Evolutionary conservation across 2,797 vertebrate species (phyloP).

Genomic region (Hydrophis major): DNA sequence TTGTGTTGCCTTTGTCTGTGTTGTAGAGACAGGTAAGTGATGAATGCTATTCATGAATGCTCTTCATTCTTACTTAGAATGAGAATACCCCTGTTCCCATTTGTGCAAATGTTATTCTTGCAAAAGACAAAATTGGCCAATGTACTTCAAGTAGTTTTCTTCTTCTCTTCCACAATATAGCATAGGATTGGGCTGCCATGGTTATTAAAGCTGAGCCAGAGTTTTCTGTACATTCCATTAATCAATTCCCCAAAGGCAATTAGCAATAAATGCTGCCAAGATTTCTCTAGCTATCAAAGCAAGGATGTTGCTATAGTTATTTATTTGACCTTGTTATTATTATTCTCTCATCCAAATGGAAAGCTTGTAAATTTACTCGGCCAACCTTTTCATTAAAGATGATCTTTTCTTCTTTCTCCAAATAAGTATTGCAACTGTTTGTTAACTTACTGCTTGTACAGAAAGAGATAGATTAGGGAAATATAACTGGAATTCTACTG

Average conservation of each 20-base stretch:
- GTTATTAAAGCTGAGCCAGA: constrained; percentile 2
- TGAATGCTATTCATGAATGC: not conserved
- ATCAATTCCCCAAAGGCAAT: constrained; percentile 22
- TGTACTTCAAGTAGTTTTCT: not conserved
- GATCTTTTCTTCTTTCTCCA: not conserved
- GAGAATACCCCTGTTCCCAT: not conserved
- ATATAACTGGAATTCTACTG: not conserved
- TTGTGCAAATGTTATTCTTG: not conserved
- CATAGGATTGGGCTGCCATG: not conserved
- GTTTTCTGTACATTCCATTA: constrained; percentile 28
- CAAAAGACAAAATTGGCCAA: not conserved
- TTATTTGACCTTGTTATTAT: constrained; percentile 15
- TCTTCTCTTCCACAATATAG: not conserved
- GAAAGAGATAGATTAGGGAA: not conserved
- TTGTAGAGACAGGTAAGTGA: not conserved
- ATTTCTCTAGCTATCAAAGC: constrained; percentile 19
- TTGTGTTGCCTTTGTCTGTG: not conserved
- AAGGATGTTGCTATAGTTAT: not conserved
- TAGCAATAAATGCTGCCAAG: constrained; percentile 28
- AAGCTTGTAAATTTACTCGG: not conserved
- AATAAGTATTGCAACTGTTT: not conserved
- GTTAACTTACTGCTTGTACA: not conserved
- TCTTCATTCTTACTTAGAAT: not conserved
- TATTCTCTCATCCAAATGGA: not conserved
- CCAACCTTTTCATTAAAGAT: constrained; percentile 9